phyloP scores from a whole-genome alignment of 2,888 invertebrate genomes.

The Branchinecta sandiegonensis region DNA sequence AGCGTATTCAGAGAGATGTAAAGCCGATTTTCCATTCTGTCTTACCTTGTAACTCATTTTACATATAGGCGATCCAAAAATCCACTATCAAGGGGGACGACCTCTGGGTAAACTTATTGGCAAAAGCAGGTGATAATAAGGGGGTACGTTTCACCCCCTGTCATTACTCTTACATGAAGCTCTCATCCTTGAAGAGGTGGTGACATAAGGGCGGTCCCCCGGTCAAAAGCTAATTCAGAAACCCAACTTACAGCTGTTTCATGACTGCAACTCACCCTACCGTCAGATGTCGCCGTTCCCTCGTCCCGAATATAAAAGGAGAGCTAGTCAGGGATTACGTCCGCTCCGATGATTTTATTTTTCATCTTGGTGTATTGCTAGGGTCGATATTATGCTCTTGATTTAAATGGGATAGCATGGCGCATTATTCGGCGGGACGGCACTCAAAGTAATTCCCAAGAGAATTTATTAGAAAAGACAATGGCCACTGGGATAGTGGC shows the following conservation, averaged over 20 bases:
- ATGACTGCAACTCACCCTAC: conserved; percentile 7
- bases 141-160: neutral
- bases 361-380: conserved; percentile 27
- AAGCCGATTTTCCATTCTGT: no score
- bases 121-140: no score
- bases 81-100: no score
- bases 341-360: conserved; percentile 56
- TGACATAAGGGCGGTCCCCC: conserved; percentile 13
- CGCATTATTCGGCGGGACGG: no score
- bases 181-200: conserved; percentile 10
- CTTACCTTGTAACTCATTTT: no score
- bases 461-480: no score
- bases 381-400: conserved; percentile 15
- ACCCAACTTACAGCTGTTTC: conserved; percentile 14
- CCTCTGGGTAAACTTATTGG: no score
- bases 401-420: neutral
- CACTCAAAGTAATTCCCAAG: no score
- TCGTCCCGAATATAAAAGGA: conserved; percentile 14
- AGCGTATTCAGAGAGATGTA: no score
- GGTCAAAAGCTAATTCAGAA: conserved; percentile 15
- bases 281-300: conserved; percentile 15
- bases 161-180: neutral
- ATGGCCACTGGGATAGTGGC: no score
- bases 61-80: no score
- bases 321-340: conserved; percentile 40